Conservation (phyloP, 2,888 invertebrate genomes). For the Parascotia fuliginaria region DNA sequence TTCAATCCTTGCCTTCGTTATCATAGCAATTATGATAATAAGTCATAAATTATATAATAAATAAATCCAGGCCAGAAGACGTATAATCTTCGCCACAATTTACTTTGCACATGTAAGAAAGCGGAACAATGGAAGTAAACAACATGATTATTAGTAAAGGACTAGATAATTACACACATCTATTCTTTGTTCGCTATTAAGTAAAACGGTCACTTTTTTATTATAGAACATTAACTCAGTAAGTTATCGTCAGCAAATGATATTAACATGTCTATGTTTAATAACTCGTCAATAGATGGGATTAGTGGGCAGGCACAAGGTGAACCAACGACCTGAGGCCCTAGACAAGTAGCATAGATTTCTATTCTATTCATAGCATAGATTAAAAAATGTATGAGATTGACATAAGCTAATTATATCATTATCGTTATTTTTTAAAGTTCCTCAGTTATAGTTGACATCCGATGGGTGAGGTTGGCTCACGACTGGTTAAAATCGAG, state of each 20-base stretch:
- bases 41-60: constrained; percentile 36
- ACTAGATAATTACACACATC: constrained; percentile 56
- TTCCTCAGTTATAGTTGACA: too few species aligned
- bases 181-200: constrained; percentile 44
- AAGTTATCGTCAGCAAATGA: constrained; percentile 12
- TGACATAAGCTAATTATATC: too few species aligned
- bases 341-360: too few species aligned
- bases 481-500: too few species aligned
- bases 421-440: too few species aligned
- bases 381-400: too few species aligned
- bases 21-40: constrained; percentile 19
- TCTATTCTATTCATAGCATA: too few species aligned
- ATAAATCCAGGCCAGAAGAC: constrained; percentile 26
- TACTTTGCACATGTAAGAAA: constrained; percentile 48
- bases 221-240: constrained; percentile 21
- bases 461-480: too few species aligned
- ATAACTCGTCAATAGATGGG: too few species aligned
- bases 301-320: too few species aligned
- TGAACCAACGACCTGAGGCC: too few species aligned
- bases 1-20: not conserved
- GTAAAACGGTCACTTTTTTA: constrained; percentile 51
- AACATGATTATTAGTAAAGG: constrained; percentile 55
- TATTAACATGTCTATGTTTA: not conserved
- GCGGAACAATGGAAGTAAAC: constrained; percentile 66
- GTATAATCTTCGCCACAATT: constrained; percentile 38